phyloP scores from a whole-genome alignment of 2,888 invertebrate genomes.

The Tetheella fluctuosa region DNA sequence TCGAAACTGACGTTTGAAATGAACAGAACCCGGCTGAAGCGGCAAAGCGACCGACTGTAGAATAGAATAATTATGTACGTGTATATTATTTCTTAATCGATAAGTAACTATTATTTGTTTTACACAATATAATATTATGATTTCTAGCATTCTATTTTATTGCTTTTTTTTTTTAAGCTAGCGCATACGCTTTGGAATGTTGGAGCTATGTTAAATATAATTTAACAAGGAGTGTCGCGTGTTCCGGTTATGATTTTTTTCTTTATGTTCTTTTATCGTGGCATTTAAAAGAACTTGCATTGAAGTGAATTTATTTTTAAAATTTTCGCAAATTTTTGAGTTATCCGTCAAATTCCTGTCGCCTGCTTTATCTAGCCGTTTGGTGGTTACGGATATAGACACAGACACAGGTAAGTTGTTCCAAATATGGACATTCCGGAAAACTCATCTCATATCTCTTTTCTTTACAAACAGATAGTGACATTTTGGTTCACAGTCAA shows the following conservation, averaged over 20 bases:
- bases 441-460: not conserved
- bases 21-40: slow-evolving; percentile 26
- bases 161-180: not conserved
- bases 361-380: no score
- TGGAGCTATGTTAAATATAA: slow-evolving; percentile 3
- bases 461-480: not conserved
- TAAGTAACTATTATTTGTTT: slow-evolving; percentile 52
- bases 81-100: slow-evolving; percentile 62
- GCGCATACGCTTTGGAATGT: slow-evolving; percentile 1
- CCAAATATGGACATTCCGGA: not conserved
- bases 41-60: slow-evolving; percentile 31
- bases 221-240: slow-evolving; percentile 9
- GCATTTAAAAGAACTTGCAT: not conserved
- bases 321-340: not conserved
- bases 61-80: not conserved
- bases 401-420: not conserved
- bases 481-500: no score
- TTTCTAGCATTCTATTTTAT: slow-evolving; percentile 21
- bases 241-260: slow-evolving; percentile 5
- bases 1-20: slow-evolving; percentile 44
- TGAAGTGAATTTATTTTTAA: not conserved
- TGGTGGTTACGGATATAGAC: not conserved
- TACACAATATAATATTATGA: slow-evolving; percentile 38
- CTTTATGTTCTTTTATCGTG: slow-evolving; percentile 3
- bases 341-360: no score